Conservation (phyloP, 2,113 vertebrate species). For the Pelodiscus sinensis region DNA sequence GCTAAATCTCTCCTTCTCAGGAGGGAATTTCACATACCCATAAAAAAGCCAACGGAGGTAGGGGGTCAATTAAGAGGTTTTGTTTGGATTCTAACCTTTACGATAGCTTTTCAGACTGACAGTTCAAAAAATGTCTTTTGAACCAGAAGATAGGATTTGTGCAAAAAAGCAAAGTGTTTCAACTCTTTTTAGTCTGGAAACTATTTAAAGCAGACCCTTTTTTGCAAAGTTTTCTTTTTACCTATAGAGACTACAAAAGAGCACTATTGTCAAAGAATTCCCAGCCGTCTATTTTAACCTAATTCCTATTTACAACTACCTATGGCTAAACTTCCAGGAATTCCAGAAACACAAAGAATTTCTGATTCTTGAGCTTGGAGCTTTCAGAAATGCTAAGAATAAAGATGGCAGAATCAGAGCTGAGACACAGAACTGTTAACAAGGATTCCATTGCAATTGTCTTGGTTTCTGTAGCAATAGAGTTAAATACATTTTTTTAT, state of each 20-base stretch:
- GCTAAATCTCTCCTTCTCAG: not conserved
- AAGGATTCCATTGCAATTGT: not conserved
- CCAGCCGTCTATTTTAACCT: not conserved
- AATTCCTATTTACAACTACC: not conserved
- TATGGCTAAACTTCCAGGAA: not conserved
- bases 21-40: not conserved
- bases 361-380: not conserved
- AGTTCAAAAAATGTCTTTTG: not conserved
- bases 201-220: not conserved
- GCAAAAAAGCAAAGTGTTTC: not conserved
- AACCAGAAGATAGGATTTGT: not conserved
- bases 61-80: not conserved
- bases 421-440: not conserved
- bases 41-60: not conserved
- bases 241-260: not conserved
- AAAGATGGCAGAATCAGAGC: not conserved
- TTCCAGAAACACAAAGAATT: not conserved
- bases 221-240: not conserved
- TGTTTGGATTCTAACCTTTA: not conserved
- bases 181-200: not conserved
- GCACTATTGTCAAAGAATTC: not conserved
- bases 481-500: no score
- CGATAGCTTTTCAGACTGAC: not conserved
- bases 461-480: not conserved
- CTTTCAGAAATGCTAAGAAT: not conserved